A percentile compares a stretch with the other conserved stretches of the same genome.
Conservation (phyloP, 1,140 invertebrate species). For the Eurosta solidaginis region DNA sequence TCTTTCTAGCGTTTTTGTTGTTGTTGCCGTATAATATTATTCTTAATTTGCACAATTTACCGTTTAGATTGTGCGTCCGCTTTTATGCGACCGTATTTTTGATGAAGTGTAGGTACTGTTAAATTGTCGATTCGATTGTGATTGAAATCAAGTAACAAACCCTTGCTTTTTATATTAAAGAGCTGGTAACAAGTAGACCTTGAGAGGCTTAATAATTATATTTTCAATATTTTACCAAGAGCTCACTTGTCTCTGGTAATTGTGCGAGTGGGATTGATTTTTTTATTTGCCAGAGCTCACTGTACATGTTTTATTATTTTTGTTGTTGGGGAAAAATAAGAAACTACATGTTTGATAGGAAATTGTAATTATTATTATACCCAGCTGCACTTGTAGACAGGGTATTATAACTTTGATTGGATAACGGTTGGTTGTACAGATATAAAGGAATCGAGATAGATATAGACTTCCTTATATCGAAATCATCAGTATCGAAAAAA, state of each 20-base stretch:
- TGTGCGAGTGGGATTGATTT: neutral
- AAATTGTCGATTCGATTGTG: slow-evolving; percentile 19
- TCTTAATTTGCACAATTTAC: neutral
- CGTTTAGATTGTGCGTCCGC: neutral
- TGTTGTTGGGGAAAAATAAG: neutral
- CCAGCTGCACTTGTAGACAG: no score
- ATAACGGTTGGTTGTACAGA: no score
- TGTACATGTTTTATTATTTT: neutral
- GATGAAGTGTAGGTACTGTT: neutral
- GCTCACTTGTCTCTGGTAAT: neutral
- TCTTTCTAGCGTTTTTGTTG: neutral
- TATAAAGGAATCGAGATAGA: no score
- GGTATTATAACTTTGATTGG: no score
- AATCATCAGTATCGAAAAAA: no score
- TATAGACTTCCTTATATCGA: no score
- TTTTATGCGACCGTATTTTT: neutral
- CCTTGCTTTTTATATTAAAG: slow-evolving; percentile 15
- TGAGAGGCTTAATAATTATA: neutral
- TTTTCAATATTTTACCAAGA: neutral
- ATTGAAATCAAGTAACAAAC: slow-evolving; percentile 3
- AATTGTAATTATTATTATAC: no score
- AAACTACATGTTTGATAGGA: neutral
- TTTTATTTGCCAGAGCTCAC: neutral
- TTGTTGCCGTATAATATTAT: neutral
- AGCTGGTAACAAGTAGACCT: slow-evolving; percentile 17